Base-by-base conservation (phyloP, 1,140 invertebrate species). In the Bombus breviceps region DNA sequence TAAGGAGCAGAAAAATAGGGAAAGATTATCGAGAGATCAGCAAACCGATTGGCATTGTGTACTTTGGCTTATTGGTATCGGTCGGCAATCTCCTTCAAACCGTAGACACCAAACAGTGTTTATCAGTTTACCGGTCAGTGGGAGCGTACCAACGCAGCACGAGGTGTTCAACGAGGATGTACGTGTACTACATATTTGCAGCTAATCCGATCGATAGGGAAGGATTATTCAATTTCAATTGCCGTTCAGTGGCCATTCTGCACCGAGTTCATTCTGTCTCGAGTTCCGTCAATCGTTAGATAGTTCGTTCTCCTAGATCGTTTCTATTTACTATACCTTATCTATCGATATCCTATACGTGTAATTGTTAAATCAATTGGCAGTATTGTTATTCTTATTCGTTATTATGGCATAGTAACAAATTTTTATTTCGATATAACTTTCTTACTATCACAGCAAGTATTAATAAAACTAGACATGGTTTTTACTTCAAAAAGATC, bases 181-280 rank as follows among this genome's bases (percentile, higher is more conserved):
- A 80, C 80, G 41, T 81, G 69, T 15, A 85, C 43, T 82, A 71
- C 85, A 85, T 82, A 89, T 88, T 88, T 90, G 72, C 57, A 83
- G 37, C 43, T 91, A 91, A 90, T 91, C 74, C 90, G 59, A 43
- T 72, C 83, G 81, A 87, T 91, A 90, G 72, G 79, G 28, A 43
- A 41, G 82, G 86, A 91, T 91, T 86, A 86, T 82, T 84, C 84
- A 86, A 86, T 91, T 88, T 83, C 82, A 66, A 78, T 84, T 81
- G 28, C 80, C 41, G 74, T 68, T 32, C 59, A n/a, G 43, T 28
- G 13, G 47, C 39, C 12, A 34, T 43, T 47, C 34, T 25, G 8
- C 64, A 22, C 25, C 13, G n/a, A n/a, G n/a, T n/a, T n/a, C n/a
- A n/a, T n/a, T n/a, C n/a, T n/a, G 6, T 12, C 25, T n/a, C 10